Base-by-base conservation (phyloP, 2,888 invertebrate genomes). In the Philopedon plagiatum region DNA sequence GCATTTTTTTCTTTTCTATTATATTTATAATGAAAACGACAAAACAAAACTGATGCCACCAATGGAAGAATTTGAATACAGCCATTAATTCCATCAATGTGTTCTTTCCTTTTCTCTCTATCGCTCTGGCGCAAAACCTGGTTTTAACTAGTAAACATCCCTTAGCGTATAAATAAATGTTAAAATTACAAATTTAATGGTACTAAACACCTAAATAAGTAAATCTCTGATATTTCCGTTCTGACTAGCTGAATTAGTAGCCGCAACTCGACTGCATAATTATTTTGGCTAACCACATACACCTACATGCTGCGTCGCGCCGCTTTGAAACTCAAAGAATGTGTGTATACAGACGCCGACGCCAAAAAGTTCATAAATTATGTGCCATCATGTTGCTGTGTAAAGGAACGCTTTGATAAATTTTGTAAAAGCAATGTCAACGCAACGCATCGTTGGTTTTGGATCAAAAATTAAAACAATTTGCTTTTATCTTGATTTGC, bases 351-450 rank as follows among this genome's bases (percentile, higher is more conserved):
- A 8, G n/a, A 18, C 19, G 7, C 44, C n/a, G n/a, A 9, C 19
- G 18, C 44, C 8, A 44, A 19, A 44, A 8, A 19, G 19, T 44
- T 44, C 9, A 19, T 44, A 44, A 19, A 44, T 44, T 44, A 44
- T 44, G 44, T 44, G 18, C 18, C 19, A 19, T 8, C n/a, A 23
- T 34, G 34, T 21, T 8, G 56, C 56, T 34, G 18, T 19, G n/a
- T 9, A 56, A 56, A 19, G 56, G 56, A 56, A 56, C 23, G 56
- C 56, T 56, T 56, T 56, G 26, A 56, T 56, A 32, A 56, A 56
- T 56, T 32, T 32, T 56, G 13, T 29, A 56, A 56, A 56, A 11
- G 56, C 56, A 13, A 56, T 19, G 19, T 44, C 19, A 18, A 44
- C 19, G 44, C 7, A 19, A 19, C 44, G 44, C 44, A 19, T 5